Evolutionary conservation across 2,797 vertebrate species (phyloP).

Genomic region (Pogonophryne albipinna): DNA sequence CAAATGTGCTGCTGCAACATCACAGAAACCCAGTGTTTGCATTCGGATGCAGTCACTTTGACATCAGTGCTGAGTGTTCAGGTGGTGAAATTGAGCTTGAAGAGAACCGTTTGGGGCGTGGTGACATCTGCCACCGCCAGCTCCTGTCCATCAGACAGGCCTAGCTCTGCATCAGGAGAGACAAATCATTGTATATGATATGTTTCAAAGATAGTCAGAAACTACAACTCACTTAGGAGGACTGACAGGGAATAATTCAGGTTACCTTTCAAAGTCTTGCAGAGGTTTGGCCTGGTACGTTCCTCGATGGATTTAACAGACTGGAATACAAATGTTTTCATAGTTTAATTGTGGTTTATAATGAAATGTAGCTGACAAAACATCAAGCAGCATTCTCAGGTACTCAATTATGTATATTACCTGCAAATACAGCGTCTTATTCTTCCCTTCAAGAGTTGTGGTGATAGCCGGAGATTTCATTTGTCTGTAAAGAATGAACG

Average conservation of each 20-base stretch:
- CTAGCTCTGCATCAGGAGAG: slow-evolving; percentile 86
- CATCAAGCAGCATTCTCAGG: background rate
- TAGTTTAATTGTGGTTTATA: background rate
- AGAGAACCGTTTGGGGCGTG: slow-evolving; percentile 96
- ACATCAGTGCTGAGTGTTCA: slow-evolving; percentile 71
- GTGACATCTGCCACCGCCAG: slow-evolving; percentile 96
- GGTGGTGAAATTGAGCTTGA: slow-evolving; percentile 95
- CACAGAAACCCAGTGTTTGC: slow-evolving; percentile 28
- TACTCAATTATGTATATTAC: slow-evolving; percentile 74
- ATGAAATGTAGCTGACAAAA: background rate
- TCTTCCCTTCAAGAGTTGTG: slow-evolving; percentile 95
- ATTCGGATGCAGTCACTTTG: slow-evolving; percentile 12
- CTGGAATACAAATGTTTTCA: slow-evolving; percentile 74
- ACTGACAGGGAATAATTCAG: background rate
- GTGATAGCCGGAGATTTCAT: slow-evolving; percentile 99
- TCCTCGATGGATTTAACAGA: slow-evolving; percentile 97
- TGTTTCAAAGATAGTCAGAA: background rate
- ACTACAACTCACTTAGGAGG: background rate
- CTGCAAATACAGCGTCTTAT: slow-evolving; percentile 98
- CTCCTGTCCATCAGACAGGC: slow-evolving; percentile 96
- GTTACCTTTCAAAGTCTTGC: slow-evolving; percentile 96
- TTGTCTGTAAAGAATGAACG: slow-evolving; percentile 84
- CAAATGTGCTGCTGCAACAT: slow-evolving; percentile 53
- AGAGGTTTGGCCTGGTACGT: slow-evolving; percentile 95
- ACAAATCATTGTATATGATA: background rate